Evolutionary conservation across 2,113 vertebrate genomes (phyloP).

Genomic region (Macrotus californicus): DNA sequence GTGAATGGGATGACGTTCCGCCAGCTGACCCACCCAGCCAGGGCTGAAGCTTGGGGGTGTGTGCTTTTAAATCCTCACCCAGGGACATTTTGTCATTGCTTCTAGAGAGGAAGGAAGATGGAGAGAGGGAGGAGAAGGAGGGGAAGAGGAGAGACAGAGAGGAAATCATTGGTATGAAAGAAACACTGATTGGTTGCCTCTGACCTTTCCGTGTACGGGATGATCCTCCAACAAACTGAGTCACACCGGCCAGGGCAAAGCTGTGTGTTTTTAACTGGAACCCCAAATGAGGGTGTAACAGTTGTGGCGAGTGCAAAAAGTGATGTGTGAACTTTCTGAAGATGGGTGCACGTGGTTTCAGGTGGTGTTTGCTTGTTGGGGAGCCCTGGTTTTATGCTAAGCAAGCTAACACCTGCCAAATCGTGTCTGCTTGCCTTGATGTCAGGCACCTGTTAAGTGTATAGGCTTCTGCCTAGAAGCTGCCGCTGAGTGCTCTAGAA

Average conservation of each 20-base stretch:
- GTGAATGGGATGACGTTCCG: too few relatives aligned
- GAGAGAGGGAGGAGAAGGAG: too few relatives aligned
- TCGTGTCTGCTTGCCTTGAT: rapidly evolving
- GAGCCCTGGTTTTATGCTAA: neutral
- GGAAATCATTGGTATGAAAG: too few relatives aligned
- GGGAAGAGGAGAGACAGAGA: too few relatives aligned
- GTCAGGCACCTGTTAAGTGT: neutral
- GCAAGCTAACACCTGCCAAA: rapidly evolving
- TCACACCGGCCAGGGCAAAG: neutral
- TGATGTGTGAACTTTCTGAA: neutral
- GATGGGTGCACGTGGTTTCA: neutral
- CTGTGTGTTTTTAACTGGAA: neutral
- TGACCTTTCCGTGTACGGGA: too few relatives aligned
- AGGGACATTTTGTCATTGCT: too few relatives aligned
- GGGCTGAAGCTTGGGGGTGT: too few relatives aligned
- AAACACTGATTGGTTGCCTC: too few relatives aligned
- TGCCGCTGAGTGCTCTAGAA: rapidly evolving
- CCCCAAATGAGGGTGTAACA: neutral
- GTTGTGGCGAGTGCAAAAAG: too few relatives aligned
- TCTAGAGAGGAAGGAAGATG: too few relatives aligned
- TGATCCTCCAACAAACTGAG: neutral
- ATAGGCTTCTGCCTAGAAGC: neutral
- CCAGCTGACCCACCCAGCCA: neutral
- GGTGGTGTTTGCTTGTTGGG: neutral
- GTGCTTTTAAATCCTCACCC: too few relatives aligned